Base-by-base conservation (phyloP, 1,140 invertebrate species). In the Cotesia typhae region DNA sequence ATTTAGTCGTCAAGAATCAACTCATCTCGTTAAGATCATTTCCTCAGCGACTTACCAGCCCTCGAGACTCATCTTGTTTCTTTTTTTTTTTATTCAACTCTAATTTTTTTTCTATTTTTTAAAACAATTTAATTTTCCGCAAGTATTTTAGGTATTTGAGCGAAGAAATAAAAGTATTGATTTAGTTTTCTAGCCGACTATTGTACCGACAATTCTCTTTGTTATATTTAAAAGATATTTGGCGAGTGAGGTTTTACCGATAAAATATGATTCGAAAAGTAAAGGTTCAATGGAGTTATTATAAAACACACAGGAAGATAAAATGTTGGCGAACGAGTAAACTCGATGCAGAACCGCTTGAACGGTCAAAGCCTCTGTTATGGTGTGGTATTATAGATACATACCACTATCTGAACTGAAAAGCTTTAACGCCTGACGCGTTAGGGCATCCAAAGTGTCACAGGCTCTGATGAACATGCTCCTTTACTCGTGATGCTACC, bases 321-420 rank as follows among this genome's bases (percentile, higher is more conserved):
- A 47, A 28, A 65, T 47, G 51, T 20, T 65, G 4, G 35, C 60
- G 4, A 60, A 66, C 2, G 6, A 60, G 64, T 36, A 67, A 67
- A 67, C 72, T 79, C 76, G 78, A 79, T 78, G 75, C 74, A 78
- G 78, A 77, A 76, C 71, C 81, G 81, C 80, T 80, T 78, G 79
- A 79, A 65, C 75, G 77, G 79, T 84, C 83, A 84, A 84, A 84
- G 83, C 79, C 74, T 76, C 76, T 77, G 75, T 78, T 77, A 76
- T 74, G 77, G 14, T 14, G 14, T 70, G 68, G 78, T 78, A 74
- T 74, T 74, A 78, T 82, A 79, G 79, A 28, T 61, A 63, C 67
- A 69, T 36, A 35, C 41, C 55, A 17, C 20, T 71, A 9, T 74
- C 68, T 41, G 6, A 41, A 7, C 6, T 41, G 41, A 41, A 74